Evolutionary conservation across 2,888 invertebrate genomes (phyloP), one percentile per base, ranked within the genome.

Genomic region (Eupithecia tripunctaria): DNA sequence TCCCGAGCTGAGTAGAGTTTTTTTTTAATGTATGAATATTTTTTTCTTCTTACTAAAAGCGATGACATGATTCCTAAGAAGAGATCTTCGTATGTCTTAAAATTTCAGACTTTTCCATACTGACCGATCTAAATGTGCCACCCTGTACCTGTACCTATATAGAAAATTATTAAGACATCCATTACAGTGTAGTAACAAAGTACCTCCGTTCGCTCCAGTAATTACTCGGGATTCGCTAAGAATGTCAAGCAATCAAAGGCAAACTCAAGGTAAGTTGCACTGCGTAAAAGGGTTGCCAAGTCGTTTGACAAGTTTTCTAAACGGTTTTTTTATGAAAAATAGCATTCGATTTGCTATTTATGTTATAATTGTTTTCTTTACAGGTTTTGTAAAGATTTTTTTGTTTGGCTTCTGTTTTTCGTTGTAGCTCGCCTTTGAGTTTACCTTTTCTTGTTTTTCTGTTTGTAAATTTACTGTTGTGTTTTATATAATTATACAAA

Each of bases 231-330:
- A 56, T 12, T 12, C 12, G 21, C 25, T 4, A 56, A 56, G 51
- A 56, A 56, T 25, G 12, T 56, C 21, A 25, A 25, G 25, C 56
- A 56, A 25, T 25, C 51, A 51, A 21, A 51, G 51, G 51, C 21
- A 4, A 51, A 51, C 21, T 51, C 10, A 21, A 51, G 51, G 51
- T 51, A 12, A 56, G 25, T 1, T 56, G 56, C 56, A 56, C 25
- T 12, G 56, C 56, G 25, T 14, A 56, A 60, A 60, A 8, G 60
- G 29, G 27, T 1, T 56, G 56, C 56, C 25, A 56, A 56, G 56
- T 56, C 67, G 65, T 71, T 62, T 64, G 67, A 70, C 36, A 67
- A 67, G 25, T 71, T 71, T 71, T 62, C 62, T 67, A 71, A 62
- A 67, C 36, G 32, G 36, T 62, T 0, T 65, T 27, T n/a, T 27